A percentile compares a stretch with the other conserved stretches of the same genome.
Evolutionary conservation across 2,888 invertebrate genomes (phyloP).

Genomic region (Nymphalis polychloros): DNA sequence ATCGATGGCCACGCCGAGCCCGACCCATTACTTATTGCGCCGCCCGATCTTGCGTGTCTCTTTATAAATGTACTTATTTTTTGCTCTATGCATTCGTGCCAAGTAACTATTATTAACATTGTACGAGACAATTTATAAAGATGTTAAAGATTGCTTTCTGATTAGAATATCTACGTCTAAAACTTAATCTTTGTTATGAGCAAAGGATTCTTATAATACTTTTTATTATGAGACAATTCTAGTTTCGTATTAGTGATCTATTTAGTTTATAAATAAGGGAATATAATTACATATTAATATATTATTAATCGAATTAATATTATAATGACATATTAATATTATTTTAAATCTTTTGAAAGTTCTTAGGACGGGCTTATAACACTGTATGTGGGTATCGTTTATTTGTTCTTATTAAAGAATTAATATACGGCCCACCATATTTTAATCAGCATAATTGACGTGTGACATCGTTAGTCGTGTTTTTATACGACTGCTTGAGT

Average conservation of each 20-base stretch:
- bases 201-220: neutral
- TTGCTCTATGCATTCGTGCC: constrained; percentile 66
- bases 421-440: constrained; percentile 34
- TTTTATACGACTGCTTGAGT: constrained; percentile 43
- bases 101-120: constrained; percentile 68
- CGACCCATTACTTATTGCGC: constrained; percentile 72
- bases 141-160: constrained; percentile 50
- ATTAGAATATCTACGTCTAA: constrained; percentile 44
- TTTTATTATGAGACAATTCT: no score
- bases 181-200: constrained; percentile 8
- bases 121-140: constrained; percentile 63
- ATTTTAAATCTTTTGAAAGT: neutral
- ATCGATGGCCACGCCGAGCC: constrained; percentile 55
- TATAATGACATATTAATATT: neutral
- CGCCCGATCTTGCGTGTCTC: constrained; percentile 72
- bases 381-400: no score
- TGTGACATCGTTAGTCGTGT: constrained; percentile 60
- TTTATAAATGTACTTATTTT: constrained; percentile 61
- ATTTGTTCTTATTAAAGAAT: constrained; percentile 9
- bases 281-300: neutral
- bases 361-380: no score
- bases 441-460: constrained; percentile 61
- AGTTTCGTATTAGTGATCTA: neutral
- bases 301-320: no score
- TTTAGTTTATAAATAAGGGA: neutral